phyloP scores from a whole-genome alignment of 2,797 vertebrate species.

The Galagoides demidoff region DNA sequence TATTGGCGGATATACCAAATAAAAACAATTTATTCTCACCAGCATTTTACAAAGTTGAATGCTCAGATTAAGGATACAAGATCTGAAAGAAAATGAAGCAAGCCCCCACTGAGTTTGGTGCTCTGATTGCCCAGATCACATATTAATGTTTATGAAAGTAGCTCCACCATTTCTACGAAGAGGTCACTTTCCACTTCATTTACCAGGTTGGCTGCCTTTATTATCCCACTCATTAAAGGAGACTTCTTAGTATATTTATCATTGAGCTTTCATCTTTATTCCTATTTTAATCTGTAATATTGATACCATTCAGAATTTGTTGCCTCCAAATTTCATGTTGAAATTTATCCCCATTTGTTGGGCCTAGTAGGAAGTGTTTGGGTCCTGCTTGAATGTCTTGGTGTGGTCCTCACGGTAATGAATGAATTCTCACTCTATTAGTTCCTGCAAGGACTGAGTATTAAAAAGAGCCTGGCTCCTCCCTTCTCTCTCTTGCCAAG shows the following conservation, averaged over 20 bases:
- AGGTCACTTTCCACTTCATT: not conserved
- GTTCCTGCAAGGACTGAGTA: not conserved
- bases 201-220: not conserved
- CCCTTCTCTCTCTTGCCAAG: not conserved
- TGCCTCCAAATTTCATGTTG: not conserved
- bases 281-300: not conserved
- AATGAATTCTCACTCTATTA: not conserved
- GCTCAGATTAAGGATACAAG: conserved; percentile 33
- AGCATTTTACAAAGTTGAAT: conserved; percentile 14
- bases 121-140: not conserved
- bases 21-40: conserved; percentile 9
- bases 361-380: not conserved
- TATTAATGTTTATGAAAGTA: not conserved
- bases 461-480: not conserved
- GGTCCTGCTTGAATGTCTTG: not conserved
- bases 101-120: not conserved
- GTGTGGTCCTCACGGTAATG: not conserved
- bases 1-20: not conserved
- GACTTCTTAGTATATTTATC: not conserved
- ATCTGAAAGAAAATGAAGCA: not conserved
- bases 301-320: not conserved
- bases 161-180: not conserved
- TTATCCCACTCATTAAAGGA: not conserved
- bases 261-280: conserved; percentile 14
- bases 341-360: not conserved